Percentiles rank a stretch among this genome's conserved stretches.
Conservation (phyloP, 2,113 vertebrate genomes). For the Zosterops hypoxanthus region DNA sequence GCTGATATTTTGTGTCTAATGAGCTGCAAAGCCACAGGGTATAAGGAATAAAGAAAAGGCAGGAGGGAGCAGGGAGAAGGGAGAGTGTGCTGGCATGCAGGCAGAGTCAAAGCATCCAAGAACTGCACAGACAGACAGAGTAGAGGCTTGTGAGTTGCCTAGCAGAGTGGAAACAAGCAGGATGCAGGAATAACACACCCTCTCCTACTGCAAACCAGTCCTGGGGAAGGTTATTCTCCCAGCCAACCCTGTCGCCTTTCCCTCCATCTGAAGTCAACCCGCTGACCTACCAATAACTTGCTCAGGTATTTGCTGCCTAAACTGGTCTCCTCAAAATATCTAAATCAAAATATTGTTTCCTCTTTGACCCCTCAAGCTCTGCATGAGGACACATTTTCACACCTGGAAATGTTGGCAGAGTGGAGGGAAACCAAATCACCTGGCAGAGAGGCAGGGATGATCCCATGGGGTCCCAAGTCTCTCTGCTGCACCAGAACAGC, state of each 20-base stretch:
- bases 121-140: not conserved
- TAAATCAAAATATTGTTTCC: not conserved
- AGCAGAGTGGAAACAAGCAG: not conserved
- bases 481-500: not conserved
- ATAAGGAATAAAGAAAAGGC: not conserved
- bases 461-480: rapidly evolving
- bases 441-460: not conserved
- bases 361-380: not conserved
- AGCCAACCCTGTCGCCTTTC: not conserved
- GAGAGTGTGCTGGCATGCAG: not conserved
- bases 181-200: not conserved
- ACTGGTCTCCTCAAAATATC: not conserved
- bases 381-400: not conserved
- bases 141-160: not conserved
- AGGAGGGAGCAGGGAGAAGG: not conserved
- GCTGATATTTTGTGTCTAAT: slow-evolving; percentile 27
- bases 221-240: not conserved
- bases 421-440: not conserved
- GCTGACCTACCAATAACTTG: not conserved
- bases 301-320: not conserved
- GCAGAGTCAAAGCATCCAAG: not conserved
- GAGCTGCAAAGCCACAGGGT: slow-evolving; percentile 42
- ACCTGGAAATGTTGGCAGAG: rapidly evolving
- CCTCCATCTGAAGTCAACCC: not conserved
- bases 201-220: not conserved